Evolutionary conservation across 1,140 invertebrate genomes (phyloP).

Genomic region (Whitmania pigra): DNA sequence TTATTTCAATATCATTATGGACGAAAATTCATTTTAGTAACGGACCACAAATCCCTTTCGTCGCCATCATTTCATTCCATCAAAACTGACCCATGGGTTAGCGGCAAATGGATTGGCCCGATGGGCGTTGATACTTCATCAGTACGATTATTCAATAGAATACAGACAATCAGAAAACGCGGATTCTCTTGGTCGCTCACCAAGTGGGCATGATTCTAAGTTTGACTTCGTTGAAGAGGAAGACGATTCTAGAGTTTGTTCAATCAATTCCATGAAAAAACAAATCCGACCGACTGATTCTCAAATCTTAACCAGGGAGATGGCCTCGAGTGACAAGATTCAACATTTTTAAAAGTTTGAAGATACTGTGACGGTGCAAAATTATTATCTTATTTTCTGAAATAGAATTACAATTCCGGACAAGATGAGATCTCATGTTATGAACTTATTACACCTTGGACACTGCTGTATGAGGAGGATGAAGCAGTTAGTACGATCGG

Average conservation of each 20-base stretch:
- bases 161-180: too few species aligned
- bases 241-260: background rate
- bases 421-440: background rate
- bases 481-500: conserved; percentile 14
- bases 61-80: too few species aligned
- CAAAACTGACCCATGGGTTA: too few species aligned
- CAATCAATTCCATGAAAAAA: background rate
- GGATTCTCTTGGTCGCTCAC: too few species aligned
- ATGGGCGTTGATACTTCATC: too few species aligned
- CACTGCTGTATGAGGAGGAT: conserved; percentile 18
- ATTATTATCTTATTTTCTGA: background rate
- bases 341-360: conserved; percentile 7
- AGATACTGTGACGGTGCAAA: background rate
- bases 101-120: too few species aligned
- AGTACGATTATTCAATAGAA: too few species aligned
- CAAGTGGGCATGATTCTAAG: too few species aligned
- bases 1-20: too few species aligned
- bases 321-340: conserved; percentile 10
- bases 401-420: conserved; percentile 8
- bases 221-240: background rate
- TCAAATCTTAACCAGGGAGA: conserved; percentile 2
- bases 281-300: conserved; percentile 6
- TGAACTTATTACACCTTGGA: conserved; percentile 6
- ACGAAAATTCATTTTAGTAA: too few species aligned
- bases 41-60: too few species aligned